These are phyloP conservation scores for Phytoseiulus persimilis DNA, from an alignment of 2,888 invertebrate genomes.

Conservation along the genomic window DNA sequence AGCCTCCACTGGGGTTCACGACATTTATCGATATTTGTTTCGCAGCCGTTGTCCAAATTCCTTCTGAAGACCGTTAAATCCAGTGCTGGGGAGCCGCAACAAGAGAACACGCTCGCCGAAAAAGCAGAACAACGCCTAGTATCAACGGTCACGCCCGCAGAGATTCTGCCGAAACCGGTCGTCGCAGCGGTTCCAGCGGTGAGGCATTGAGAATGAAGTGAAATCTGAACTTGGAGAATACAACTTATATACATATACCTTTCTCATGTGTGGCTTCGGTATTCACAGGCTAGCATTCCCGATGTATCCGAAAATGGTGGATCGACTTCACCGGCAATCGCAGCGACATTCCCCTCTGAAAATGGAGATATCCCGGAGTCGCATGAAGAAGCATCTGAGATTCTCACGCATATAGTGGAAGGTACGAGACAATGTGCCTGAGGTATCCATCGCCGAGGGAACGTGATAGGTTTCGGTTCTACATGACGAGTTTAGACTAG, in stretches of 20 bases:
- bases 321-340: constrained; percentile 24
- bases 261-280: background rate
- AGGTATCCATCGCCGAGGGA: background rate
- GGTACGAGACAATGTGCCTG: background rate
- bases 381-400: constrained; percentile 14
- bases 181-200: background rate
- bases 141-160: background rate
- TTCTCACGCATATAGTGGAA: constrained; percentile 27
- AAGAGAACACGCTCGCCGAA: background rate
- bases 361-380: background rate
- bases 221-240: background rate
- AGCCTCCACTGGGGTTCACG: too few species aligned
- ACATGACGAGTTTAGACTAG: too few species aligned
- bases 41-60: background rate
- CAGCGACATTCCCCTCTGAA: constrained; percentile 8
- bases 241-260: too few species aligned
- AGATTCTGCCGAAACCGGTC: background rate
- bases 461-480: background rate
- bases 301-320: background rate
- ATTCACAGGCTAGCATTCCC: background rate
- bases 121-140: background rate
- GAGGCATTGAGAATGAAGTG: background rate
- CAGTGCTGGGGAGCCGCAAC: background rate
- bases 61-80: background rate
- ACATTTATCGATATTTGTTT: background rate